Evolutionary conservation across 2,113 vertebrate genomes (phyloP).

Genomic region (Perca flavescens): DNA sequence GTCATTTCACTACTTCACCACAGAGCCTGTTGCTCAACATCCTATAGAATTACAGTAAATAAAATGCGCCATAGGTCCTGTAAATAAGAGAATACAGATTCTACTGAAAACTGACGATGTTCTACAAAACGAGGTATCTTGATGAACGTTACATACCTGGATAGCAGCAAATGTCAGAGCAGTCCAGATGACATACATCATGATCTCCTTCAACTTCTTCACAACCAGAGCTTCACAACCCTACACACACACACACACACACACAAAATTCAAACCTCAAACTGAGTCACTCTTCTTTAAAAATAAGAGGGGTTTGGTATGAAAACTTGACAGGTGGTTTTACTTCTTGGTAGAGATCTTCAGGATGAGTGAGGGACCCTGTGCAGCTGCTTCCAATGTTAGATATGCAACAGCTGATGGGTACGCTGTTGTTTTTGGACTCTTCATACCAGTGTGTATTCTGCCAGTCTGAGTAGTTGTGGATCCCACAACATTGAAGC

Average conservation of each 20-base stretch:
- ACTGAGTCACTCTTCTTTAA: not conserved
- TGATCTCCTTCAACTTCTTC: constrained; percentile 95
- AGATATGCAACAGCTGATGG: constrained; percentile 93
- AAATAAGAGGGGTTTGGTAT: not conserved
- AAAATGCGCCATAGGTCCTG: not conserved
- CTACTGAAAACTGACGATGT: not conserved
- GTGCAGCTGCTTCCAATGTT: constrained; percentile 88
- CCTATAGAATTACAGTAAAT: not conserved
- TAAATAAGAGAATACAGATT: not conserved
- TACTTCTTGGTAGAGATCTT: constrained; percentile 93
- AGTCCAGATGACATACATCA: constrained; percentile 98
- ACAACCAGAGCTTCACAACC: constrained; percentile 95
- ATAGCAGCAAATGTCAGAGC: constrained; percentile 93
- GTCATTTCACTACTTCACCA: not conserved
- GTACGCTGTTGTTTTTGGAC: constrained; percentile 94
- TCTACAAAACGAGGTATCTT: not conserved
- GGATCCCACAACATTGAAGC: constrained; percentile 95
- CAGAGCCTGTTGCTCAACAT: not conserved
- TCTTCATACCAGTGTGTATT: constrained; percentile 92
- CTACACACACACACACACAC: constrained; percentile 72
- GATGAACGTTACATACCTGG: constrained; percentile 86
- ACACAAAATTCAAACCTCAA: not conserved
- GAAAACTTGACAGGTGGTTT: constrained; percentile 6
- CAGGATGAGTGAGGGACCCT: constrained; percentile 88
- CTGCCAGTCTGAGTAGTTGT: constrained; percentile 95